Conservation (phyloP, 1,140 invertebrate species). For the Drosophila parabipectinata region DNA sequence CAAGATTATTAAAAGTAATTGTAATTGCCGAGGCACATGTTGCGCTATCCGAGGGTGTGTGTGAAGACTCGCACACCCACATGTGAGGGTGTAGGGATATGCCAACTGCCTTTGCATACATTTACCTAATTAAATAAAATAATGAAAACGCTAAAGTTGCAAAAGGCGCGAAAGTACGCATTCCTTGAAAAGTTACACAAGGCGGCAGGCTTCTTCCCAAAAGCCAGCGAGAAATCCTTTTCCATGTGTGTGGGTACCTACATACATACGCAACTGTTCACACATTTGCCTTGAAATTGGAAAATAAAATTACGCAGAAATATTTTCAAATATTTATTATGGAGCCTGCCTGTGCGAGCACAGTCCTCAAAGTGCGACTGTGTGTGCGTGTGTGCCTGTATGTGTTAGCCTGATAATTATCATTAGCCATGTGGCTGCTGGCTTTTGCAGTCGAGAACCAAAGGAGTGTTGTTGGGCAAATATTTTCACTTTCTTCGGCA, state of each 20-base stretch:
- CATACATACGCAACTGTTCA: slow-evolving; percentile 37
- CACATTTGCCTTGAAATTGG: slow-evolving; percentile 63
- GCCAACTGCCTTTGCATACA: slow-evolving; percentile 70
- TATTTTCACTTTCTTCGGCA: slow-evolving; percentile 57
- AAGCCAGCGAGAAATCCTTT: slow-evolving; percentile 13
- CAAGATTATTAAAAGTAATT: slow-evolving; percentile 77
- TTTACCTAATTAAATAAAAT: slow-evolving; percentile 83
- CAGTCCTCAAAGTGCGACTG: neutral
- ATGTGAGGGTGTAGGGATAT: neutral
- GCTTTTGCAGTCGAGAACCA: slow-evolving; percentile 5
- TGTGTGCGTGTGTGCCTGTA: slow-evolving; percentile 10
- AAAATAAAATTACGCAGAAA: slow-evolving; percentile 66
- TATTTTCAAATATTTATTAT: slow-evolving; percentile 69
- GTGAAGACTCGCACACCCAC: neutral
- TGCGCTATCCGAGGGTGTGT: slow-evolving; percentile 36
- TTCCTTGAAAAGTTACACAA: slow-evolving; percentile 38
- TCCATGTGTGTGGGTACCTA: neutral
- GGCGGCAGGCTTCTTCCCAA: slow-evolving; percentile 16
- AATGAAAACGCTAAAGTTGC: slow-evolving; percentile 79
- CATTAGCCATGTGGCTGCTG: slow-evolving; percentile 62
- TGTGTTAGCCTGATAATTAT: slow-evolving; percentile 68
- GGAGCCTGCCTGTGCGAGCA: neutral
- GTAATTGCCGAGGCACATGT: slow-evolving; percentile 79
- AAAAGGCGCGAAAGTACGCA: slow-evolving; percentile 59
- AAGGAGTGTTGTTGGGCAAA: slow-evolving; percentile 51